Percentiles rank a stretch among this genome's conserved stretches.
phyloP scores from a whole-genome alignment of 1,140 invertebrate species.

The Homalodisca vitripennis region DNA sequence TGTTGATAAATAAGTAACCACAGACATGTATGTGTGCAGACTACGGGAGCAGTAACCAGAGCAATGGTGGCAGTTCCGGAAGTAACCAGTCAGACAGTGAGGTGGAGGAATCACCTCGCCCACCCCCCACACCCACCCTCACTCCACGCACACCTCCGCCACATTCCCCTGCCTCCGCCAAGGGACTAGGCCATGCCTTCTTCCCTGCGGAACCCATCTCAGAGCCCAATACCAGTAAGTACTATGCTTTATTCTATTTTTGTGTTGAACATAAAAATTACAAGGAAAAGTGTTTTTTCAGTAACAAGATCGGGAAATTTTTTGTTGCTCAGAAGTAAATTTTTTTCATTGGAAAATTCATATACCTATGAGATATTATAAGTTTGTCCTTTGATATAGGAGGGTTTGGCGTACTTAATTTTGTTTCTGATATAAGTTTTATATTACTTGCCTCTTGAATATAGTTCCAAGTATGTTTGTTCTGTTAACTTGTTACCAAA shows the following conservation, averaged over 20 bases:
- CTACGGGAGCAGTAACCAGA: constrained; percentile 48
- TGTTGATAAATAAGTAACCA: not conserved
- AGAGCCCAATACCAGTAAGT: constrained; percentile 44
- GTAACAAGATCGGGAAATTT: too few relatives aligned
- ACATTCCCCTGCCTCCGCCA: constrained; percentile 20
- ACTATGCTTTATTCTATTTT: not conserved
- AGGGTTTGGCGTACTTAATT: too few relatives aligned
- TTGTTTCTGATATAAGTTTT: too few relatives aligned
- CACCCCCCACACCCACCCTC: constrained; percentile 51
- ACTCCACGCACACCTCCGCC: constrained; percentile 60
- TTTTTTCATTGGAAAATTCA: too few relatives aligned
- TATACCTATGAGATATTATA: too few relatives aligned
- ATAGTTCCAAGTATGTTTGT: too few relatives aligned
- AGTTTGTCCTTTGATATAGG: too few relatives aligned
- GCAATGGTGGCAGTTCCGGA: constrained; percentile 55
- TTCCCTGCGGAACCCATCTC: constrained; percentile 39
- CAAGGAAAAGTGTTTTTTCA: not conserved
- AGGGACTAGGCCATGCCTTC: constrained; percentile 31
- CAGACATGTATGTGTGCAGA: constrained; percentile 19
- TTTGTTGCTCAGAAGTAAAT: too few relatives aligned
- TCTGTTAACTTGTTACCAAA: too few relatives aligned
- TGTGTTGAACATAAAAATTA: not conserved
- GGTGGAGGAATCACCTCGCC: constrained; percentile 56
- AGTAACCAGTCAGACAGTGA: constrained; percentile 75
- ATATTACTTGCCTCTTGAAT: too few relatives aligned